These are phyloP conservation scores for Thalassoma bifasciatum DNA, from an alignment of 2,113 vertebrate species.

Conservation along the genomic window DNA sequence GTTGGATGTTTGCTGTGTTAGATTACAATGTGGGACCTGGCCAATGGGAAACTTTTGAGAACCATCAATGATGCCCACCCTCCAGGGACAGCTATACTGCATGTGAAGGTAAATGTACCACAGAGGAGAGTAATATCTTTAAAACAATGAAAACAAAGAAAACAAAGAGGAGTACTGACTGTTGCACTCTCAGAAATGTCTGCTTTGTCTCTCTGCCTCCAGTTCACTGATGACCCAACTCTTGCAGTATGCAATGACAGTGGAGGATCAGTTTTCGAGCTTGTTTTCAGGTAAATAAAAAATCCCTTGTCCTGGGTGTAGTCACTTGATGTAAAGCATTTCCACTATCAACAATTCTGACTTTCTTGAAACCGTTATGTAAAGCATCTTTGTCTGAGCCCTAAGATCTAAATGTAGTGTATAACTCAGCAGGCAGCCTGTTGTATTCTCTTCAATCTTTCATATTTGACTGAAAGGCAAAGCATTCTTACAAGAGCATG, in stretches of 20 bases:
- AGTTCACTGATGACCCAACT: slow-evolving; percentile 98
- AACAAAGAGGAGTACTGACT: no score
- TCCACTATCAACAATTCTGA: no score
- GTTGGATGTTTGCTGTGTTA: slow-evolving; percentile 60
- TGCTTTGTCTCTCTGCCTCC: background rate
- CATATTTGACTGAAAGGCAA: no score
- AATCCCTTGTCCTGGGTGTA: no score
- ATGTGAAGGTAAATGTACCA: slow-evolving; percentile 99
- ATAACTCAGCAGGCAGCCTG: no score
- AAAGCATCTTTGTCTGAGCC: no score
- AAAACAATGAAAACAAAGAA: background rate
- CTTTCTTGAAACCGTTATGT: no score
- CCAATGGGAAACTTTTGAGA: slow-evolving; percentile 95
- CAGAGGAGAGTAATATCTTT: no score
- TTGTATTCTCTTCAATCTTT: no score
- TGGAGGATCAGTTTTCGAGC: slow-evolving; percentile 96
- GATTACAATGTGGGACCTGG: slow-evolving; percentile 99
- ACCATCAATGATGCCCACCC: slow-evolving; percentile 98
- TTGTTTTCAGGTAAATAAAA: slow-evolving; percentile 98
- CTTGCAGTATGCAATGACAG: slow-evolving; percentile 98
- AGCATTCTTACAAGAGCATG: no score
- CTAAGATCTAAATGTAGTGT: no score
- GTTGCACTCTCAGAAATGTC: background rate
- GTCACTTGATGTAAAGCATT: no score
- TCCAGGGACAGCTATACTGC: slow-evolving; percentile 95